Base-by-base conservation (phyloP, 2,888 invertebrate genomes). In the Hypolimnas misippus region DNA sequence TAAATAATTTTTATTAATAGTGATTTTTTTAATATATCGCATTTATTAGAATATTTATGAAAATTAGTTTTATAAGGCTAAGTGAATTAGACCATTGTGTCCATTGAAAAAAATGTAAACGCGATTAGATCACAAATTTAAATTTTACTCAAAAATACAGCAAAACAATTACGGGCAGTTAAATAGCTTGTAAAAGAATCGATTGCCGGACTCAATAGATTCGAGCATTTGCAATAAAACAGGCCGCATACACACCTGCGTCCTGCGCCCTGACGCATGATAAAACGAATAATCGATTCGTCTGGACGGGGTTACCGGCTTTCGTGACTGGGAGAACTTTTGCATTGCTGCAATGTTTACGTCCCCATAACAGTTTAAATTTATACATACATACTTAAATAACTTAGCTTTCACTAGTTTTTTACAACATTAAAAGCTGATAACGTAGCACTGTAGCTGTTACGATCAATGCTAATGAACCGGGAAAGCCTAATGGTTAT, bases 251-350 rank as follows among this genome's bases (percentile, higher is more conserved):
- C 72, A 80, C 87, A 88, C 87, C 88, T 87, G 86, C 76, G 76
- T 70, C 73, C 70, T 75, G 74, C 67, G 73, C 70, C 72, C 70
- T 75, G 76, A 79, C 77, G 78, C 77, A 73, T 81, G 79, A 77
- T 73, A 77, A 82, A 79, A 79, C 83, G 74, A 77, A 77, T 74
- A 83, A 89, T 89, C 89, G 89, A 88, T 89, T 86, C 77, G 87
- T 89, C 87, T 88, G 87, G 87, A 83, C 84, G 70, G 69, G 77
- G 67, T 46, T 21, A 70, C 63, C 74, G 78, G 46, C 71, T 80
- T 83, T 78, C 88, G 86, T 87, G 87, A 86, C 84, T 80, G 69
- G 69, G 75, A 69, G 76, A 83, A 83, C 76, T 84, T 86, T 81
- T 69, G 67, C 74, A 73, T 82, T 84, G 83, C 80, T 81, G 82